phyloP scores from a whole-genome alignment of 1,140 invertebrate genomes.

The Chironomus striatipennis region DNA sequence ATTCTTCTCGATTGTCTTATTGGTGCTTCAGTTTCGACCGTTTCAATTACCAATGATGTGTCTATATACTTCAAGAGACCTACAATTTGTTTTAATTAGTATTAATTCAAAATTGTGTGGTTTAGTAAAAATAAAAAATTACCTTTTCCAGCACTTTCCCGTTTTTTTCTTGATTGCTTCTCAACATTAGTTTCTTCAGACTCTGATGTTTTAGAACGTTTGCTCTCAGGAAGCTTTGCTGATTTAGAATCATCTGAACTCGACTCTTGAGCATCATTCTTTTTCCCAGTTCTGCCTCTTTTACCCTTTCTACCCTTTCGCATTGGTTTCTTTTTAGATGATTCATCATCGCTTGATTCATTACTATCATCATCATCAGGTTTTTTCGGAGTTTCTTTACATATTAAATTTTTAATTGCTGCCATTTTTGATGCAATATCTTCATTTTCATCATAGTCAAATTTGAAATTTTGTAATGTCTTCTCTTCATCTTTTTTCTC shows the following conservation, averaged over 20 bases:
- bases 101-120: too few relatives aligned
- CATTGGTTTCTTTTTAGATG: not conserved
- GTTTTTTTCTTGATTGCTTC: conserved; percentile 42
- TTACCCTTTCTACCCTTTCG: conserved; percentile 16
- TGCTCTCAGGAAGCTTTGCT: conserved; percentile 28
- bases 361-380: not conserved
- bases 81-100: too few relatives aligned
- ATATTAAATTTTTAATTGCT: not conserved
- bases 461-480: not conserved
- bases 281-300: conserved; percentile 29
- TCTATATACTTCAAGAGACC: conserved; percentile 38
- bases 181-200: conserved; percentile 40
- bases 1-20: conserved; percentile 70
- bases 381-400: not conserved
- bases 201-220: conserved; percentile 36
- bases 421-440: not conserved
- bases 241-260: not conserved
- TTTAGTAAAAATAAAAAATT: not conserved
- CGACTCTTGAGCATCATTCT: not conserved
- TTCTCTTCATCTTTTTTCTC: not conserved
- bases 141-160: conserved; percentile 41
- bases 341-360: not conserved
- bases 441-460: conserved; percentile 20
- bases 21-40: conserved; percentile 41
- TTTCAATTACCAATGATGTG: conserved; percentile 37